A percentile compares a stretch with the other conserved stretches of the same genome.
Evolutionary conservation across 2,888 invertebrate species (phyloP).

Genomic region (Antheraea assamensis): DNA sequence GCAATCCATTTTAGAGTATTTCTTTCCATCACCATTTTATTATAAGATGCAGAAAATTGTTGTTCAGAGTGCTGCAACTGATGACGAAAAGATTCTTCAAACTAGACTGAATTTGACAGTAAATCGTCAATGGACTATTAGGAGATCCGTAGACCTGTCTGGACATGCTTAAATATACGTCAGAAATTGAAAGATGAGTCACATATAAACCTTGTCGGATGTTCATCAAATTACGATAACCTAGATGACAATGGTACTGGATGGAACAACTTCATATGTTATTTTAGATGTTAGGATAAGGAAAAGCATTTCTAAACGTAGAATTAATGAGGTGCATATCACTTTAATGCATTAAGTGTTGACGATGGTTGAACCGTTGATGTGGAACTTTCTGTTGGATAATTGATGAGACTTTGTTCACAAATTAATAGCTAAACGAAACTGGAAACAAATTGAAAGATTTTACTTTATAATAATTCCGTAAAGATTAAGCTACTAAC

Average conservation of each 20-base stretch:
- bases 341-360: neutral
- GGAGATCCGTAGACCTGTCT: slow-evolving; percentile 15
- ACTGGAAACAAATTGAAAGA: neutral
- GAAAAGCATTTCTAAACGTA: neutral
- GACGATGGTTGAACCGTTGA: neutral
- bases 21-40: too few relatives aligned
- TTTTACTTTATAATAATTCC: neutral
- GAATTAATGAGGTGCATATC: neutral
- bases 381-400: neutral
- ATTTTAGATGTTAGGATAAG: neutral
- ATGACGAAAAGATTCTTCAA: too few relatives aligned
- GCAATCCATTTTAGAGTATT: too few relatives aligned
- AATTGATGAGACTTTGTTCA: neutral
- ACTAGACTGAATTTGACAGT: neutral
- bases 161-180: slow-evolving; percentile 1
- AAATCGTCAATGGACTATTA: neutral
- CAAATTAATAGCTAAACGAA: neutral
- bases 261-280: neutral
- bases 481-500: neutral
- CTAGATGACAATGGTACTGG: neutral
- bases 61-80: too few relatives aligned
- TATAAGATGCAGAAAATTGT: too few relatives aligned
- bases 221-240: slow-evolving; percentile 4
- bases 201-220: neutral
- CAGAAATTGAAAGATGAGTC: neutral